Evolutionary conservation across 2,888 invertebrate genomes (phyloP).

Genomic region (Polydesmus complanatus): DNA sequence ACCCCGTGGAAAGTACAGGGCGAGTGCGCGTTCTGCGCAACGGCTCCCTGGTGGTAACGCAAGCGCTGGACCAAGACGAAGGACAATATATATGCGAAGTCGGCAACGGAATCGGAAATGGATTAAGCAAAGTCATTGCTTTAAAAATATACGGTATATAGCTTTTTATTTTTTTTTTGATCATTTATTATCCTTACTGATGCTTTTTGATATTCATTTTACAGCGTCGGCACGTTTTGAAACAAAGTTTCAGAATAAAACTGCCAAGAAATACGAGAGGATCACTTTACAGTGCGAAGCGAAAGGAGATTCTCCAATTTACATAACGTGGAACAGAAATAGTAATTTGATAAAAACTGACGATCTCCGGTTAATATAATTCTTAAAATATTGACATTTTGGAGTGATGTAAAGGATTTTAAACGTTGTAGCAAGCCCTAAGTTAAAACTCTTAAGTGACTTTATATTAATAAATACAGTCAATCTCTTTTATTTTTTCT

Average conservation of each 20-base stretch:
- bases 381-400: not conserved
- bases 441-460: not conserved
- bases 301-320: slow-evolving; percentile 77
- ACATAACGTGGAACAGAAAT: slow-evolving; percentile 88
- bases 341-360: slow-evolving; percentile 81
- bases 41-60: slow-evolving; percentile 8
- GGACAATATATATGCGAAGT: slow-evolving; percentile 15
- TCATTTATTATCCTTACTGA: too few relatives aligned
- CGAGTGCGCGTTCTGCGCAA: slow-evolving; percentile 8
- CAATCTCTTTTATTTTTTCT: too few relatives aligned
- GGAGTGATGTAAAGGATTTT: not conserved
- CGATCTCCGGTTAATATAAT: slow-evolving; percentile 18
- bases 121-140: slow-evolving; percentile 12
- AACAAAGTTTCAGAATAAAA: slow-evolving; percentile 79
- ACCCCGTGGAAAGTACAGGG: slow-evolving; percentile 2
- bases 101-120: slow-evolving; percentile 13
- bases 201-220: not conserved
- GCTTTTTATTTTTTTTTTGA: not conserved
- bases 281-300: slow-evolving; percentile 79
- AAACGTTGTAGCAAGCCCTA: not conserved
- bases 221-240: slow-evolving; percentile 84
- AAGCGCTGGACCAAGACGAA: slow-evolving; percentile 12
- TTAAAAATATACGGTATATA: slow-evolving; percentile 10
- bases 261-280: slow-evolving; percentile 76
- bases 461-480: too few relatives aligned